Conservation (phyloP, 1,140 invertebrate genomes). For the Mylabris phalerata region DNA sequence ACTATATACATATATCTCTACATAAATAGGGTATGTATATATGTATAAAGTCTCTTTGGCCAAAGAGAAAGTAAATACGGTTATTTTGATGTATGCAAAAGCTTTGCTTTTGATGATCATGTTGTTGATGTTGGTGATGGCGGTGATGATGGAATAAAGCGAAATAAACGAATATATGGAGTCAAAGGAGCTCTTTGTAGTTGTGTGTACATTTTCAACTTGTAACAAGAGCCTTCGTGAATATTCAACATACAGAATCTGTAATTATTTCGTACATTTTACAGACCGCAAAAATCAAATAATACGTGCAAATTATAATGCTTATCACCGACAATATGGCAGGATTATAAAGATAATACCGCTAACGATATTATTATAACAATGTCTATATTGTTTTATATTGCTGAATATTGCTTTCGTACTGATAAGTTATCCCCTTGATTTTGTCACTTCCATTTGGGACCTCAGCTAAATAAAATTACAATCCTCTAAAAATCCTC, state of each 20-base stretch:
- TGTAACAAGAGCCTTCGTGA: constrained; percentile 14
- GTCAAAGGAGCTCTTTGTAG: constrained; percentile 9
- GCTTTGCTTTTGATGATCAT: constrained; percentile 23
- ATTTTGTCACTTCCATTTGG: background rate
- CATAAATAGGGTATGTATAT: constrained; percentile 4
- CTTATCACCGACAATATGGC: no score
- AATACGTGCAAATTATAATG: no score
- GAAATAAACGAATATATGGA: no score
- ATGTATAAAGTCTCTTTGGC: constrained; percentile 11
- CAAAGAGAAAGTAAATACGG: constrained; percentile 28
- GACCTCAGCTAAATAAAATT: constrained; percentile 7
- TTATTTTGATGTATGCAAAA: constrained; percentile 33
- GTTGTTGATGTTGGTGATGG: no score
- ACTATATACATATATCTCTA: constrained; percentile 19
- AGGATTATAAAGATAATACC: no score
- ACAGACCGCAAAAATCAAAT: no score
- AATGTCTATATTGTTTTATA: no score
- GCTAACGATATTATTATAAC: no score
- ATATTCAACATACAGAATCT: constrained; percentile 11
- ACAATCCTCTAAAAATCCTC: constrained; percentile 15
- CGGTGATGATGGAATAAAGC: no score
- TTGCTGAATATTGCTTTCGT: no score
- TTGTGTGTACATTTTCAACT: constrained; percentile 6
- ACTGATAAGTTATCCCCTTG: no score
- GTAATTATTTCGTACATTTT: constrained; percentile 5